Conservation (phyloP, 2,113 vertebrate genomes). For the Cygnus atratus region DNA sequence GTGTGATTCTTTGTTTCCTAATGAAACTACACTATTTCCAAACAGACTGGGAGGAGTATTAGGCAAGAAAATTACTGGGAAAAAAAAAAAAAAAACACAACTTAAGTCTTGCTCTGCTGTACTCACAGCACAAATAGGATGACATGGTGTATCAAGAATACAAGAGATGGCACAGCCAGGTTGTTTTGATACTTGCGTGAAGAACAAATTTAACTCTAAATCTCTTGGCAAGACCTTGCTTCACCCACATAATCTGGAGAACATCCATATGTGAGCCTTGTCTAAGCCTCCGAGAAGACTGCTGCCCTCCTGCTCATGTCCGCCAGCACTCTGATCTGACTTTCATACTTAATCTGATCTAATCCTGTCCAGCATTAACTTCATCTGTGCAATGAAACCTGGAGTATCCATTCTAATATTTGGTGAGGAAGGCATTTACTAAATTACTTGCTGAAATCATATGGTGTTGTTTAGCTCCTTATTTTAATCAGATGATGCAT, state of each 20-base stretch:
- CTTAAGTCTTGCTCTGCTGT: conserved; percentile 65
- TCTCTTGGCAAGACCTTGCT: conserved; percentile 79
- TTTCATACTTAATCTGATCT: conserved; percentile 87
- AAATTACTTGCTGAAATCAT: conserved; percentile 86
- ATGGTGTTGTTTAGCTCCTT: conserved; percentile 83
- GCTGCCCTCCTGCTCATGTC: conserved; percentile 74
- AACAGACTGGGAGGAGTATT: conserved; percentile 65
- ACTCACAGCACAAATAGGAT: conserved; percentile 76
- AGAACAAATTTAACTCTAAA: conserved; percentile 82
- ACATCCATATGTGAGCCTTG: conserved; percentile 75
- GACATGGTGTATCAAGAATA: conserved; percentile 76
- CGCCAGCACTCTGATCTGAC: conserved; percentile 82
- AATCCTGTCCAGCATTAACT: conserved; percentile 85
- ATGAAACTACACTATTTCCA: conserved; percentile 70
- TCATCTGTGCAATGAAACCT: conserved; percentile 87
- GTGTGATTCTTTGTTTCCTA: conserved; percentile 81
- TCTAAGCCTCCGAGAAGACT: conserved; percentile 79
- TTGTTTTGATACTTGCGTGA: conserved; percentile 80
- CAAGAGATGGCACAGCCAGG: conserved; percentile 69
- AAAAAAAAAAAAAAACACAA: conserved; percentile 31
- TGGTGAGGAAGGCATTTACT: conserved; percentile 85
- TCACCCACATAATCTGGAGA: conserved; percentile 80
- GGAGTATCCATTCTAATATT: conserved; percentile 82
- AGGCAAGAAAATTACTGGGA: conserved; percentile 69
- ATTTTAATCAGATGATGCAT: conserved; percentile 82